Conservation (phyloP, 2,888 invertebrate genomes). For the Drosophila quinaria region DNA sequence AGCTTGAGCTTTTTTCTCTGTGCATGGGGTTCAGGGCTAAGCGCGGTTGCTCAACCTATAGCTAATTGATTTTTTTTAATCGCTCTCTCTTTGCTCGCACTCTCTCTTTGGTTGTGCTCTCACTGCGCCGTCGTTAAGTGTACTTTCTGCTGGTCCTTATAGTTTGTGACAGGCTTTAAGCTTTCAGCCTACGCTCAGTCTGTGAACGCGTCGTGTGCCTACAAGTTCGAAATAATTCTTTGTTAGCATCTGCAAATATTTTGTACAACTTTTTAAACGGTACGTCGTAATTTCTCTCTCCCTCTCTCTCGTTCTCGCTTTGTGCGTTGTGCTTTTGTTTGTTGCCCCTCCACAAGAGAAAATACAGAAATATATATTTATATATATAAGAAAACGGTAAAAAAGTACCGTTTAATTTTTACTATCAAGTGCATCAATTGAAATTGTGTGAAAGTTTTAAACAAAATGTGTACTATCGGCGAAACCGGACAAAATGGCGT, state of each 20-base stretch:
- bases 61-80: slow-evolving; percentile 51
- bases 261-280: slow-evolving; percentile 33
- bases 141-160: slow-evolving; percentile 61
- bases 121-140: slow-evolving; percentile 50
- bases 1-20: slow-evolving; percentile 45
- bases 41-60: slow-evolving; percentile 70
- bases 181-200: slow-evolving; percentile 68
- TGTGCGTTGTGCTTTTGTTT: slow-evolving; percentile 56
- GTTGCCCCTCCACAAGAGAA: slow-evolving; percentile 27
- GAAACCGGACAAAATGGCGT: slow-evolving; percentile 84
- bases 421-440: slow-evolving; percentile 23
- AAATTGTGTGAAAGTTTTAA: slow-evolving; percentile 36
- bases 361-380: slow-evolving; percentile 37
- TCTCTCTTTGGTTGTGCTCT: slow-evolving; percentile 17
- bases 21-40: slow-evolving; percentile 70
- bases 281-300: slow-evolving; percentile 57
- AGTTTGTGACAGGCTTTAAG: slow-evolving; percentile 48
- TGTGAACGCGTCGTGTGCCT: slow-evolving; percentile 68
- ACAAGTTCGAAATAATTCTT: slow-evolving; percentile 54
- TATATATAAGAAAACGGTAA: slow-evolving; percentile 13
- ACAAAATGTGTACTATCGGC: slow-evolving; percentile 66
- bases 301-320: slow-evolving; percentile 24
- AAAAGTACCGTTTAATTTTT: slow-evolving; percentile 15
- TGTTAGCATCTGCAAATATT: slow-evolving; percentile 18
- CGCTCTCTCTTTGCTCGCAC: slow-evolving; percentile 21